Percentiles rank a stretch among this genome's conserved stretches.
These are phyloP conservation scores for Deroptyus accipitrinus DNA, from an alignment of 2,113 vertebrate genomes.

Conservation along the genomic window DNA sequence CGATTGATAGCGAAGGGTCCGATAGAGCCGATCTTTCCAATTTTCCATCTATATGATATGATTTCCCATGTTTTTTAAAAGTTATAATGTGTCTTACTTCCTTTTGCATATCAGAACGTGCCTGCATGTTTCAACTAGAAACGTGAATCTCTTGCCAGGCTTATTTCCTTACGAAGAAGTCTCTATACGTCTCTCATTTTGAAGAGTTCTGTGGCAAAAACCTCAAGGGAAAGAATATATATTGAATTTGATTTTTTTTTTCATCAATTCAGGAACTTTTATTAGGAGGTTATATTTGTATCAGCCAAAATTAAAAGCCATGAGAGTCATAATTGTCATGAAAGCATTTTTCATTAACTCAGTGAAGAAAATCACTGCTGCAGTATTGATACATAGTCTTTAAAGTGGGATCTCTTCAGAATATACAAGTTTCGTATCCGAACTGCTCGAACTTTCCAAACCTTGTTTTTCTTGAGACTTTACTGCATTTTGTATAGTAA, in stretches of 20 bases:
- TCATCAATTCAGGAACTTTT: not conserved
- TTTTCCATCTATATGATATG: not conserved
- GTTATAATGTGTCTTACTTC: not conserved
- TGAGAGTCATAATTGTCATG: not conserved
- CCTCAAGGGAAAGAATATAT: not conserved
- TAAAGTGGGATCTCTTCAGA: not conserved
- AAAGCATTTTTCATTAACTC: not conserved
- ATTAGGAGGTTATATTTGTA: constrained; percentile 18
- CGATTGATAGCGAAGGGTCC: not conserved
- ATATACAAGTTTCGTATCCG: not conserved
- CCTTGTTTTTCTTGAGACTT: not conserved
- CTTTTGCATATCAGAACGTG: not conserved
- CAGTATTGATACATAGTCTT: not conserved
- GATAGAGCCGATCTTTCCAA: not conserved
- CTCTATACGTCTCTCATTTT: not conserved
- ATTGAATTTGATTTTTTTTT: not conserved
- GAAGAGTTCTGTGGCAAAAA: not conserved
- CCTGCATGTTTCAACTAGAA: not conserved
- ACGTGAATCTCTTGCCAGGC: not conserved
- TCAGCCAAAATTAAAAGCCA: not conserved
- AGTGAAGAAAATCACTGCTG: not conserved
- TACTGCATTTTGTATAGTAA: constrained; percentile 29
- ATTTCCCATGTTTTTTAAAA: not conserved
- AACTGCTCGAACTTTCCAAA: not conserved
- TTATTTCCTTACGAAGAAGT: not conserved